Evolutionary conservation across 2,113 vertebrate species (phyloP).

Genomic region (Taurulus bubalis): DNA sequence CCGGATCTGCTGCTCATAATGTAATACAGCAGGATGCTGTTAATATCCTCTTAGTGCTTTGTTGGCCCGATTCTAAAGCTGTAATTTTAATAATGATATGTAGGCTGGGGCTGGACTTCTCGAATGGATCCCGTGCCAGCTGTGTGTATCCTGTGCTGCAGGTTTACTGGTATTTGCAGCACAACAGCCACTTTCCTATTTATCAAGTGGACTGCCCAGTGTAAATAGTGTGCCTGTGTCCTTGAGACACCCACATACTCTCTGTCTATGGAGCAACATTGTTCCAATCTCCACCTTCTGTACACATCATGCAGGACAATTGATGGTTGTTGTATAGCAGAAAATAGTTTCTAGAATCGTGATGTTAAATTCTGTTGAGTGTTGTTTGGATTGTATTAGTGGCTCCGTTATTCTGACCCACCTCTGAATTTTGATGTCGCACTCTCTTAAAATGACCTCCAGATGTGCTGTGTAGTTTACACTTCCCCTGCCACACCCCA

Average conservation of each 20-base stretch:
- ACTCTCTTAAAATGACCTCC: conserved; percentile 11
- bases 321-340: not conserved
- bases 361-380: not conserved
- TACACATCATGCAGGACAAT: conserved; percentile 13
- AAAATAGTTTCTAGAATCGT: not conserved
- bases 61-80: conserved; percentile 57
- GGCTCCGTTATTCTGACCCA: conserved; percentile 1
- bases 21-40: conserved; percentile 22
- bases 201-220: conserved; percentile 28
- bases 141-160: conserved; percentile 26
- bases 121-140: conserved; percentile 41
- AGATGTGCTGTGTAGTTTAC: conserved; percentile 9
- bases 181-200: conserved; percentile 37
- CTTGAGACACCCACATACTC: conserved; percentile 65
- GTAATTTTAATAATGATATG: conserved; percentile 60
- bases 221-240: conserved; percentile 59
- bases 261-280: conserved; percentile 68
- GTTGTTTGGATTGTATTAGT: not conserved
- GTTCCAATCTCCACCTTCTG: conserved; percentile 25
- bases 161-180: conserved; percentile 46
- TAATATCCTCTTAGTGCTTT: conserved; percentile 60
- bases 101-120: conserved; percentile 27
- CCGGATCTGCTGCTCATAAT: conserved; percentile 35
- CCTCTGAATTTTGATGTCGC: not conserved
- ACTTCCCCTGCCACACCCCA: conserved; percentile 22